These are phyloP conservation scores for Cenopis cana DNA, from an alignment of 2,888 invertebrate genomes.

Conservation along the genomic window DNA sequence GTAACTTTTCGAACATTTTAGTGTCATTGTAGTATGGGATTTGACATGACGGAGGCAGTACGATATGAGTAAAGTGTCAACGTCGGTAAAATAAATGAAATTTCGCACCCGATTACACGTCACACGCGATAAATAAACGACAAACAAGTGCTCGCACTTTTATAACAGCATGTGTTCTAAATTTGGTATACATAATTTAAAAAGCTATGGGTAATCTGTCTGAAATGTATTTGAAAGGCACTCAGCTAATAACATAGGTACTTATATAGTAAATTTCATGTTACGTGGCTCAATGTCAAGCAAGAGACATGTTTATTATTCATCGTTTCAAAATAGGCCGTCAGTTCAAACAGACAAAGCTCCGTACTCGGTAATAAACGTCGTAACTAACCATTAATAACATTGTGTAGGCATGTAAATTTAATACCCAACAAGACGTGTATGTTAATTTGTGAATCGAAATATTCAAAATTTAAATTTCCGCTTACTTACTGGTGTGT, in stretches of 20 bases:
- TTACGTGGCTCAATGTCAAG: background rate
- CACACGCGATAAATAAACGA: too few species aligned
- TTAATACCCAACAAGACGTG: conserved; percentile 6
- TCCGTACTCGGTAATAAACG: background rate
- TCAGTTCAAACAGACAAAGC: conserved; percentile 7
- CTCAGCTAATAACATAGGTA: background rate
- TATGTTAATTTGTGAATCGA: conserved; percentile 8
- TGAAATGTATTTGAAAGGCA: background rate
- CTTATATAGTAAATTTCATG: background rate
- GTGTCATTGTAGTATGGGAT: too few species aligned
- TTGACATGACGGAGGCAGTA: too few species aligned
- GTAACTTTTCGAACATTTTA: too few species aligned
- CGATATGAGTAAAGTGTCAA: too few species aligned
- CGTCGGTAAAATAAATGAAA: too few species aligned
- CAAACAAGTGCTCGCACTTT: too few species aligned
- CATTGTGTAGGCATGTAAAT: conserved; percentile 10
- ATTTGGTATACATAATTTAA: background rate
- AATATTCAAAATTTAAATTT: conserved; percentile 2
- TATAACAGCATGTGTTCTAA: too few species aligned
- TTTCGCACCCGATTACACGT: too few species aligned
- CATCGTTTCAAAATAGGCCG: conserved; percentile 11
- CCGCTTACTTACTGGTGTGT: background rate
- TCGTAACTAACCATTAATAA: conserved; percentile 1
- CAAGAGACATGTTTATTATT: conserved; percentile 2
- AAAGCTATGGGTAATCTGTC: background rate